Conservation (phyloP, 2,888 invertebrate genomes). For the Tipula unca region DNA sequence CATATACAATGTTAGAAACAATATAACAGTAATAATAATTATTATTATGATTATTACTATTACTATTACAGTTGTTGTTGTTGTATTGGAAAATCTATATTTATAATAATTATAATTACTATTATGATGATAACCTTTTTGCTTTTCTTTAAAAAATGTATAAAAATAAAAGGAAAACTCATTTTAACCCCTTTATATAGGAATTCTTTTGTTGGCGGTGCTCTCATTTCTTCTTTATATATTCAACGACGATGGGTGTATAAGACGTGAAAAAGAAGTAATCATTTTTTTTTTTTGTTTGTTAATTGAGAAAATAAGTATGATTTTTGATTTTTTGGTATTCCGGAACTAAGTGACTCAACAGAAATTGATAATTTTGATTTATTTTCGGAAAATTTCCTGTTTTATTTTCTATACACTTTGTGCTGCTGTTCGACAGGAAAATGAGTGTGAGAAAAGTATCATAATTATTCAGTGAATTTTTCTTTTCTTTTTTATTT, state of each 20-base stretch:
- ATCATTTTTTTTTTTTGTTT: background rate
- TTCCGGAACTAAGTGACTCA: background rate
- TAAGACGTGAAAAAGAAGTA: background rate
- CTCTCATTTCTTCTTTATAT: background rate
- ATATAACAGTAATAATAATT: background rate
- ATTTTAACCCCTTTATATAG: background rate
- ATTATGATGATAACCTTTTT: background rate
- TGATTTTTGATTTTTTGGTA: slow-evolving; percentile 14
- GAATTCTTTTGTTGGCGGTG: background rate
- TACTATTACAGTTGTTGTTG: background rate
- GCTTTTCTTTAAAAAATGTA: background rate
- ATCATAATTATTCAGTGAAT: background rate
- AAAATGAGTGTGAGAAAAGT: background rate
- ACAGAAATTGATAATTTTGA: background rate
- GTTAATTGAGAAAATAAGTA: slow-evolving; percentile 8
- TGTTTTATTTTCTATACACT: background rate
- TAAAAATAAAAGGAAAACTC: background rate
- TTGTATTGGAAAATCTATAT: background rate
- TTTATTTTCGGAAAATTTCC: slow-evolving; percentile 1
- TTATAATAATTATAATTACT: background rate
- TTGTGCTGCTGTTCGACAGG: background rate
- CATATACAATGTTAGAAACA: background rate
- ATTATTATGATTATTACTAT: background rate
- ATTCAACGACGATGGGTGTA: background rate
- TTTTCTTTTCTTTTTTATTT: background rate